Conservation (phyloP, 2,797 vertebrate species). For the Prionace glauca region DNA sequence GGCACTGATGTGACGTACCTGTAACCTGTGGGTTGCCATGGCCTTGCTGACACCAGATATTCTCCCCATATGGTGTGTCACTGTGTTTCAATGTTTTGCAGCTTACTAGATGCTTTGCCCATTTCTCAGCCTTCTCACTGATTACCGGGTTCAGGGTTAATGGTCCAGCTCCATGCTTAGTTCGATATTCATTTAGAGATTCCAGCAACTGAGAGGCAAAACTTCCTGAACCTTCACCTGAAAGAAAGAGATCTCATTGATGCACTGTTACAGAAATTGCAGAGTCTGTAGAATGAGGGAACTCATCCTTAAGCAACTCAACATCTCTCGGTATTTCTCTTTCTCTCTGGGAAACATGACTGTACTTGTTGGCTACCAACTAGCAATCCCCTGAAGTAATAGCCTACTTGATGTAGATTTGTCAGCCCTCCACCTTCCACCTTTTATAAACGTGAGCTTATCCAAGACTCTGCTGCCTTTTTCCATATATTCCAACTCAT, state of each 20-base stretch:
- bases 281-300: neutral
- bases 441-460: neutral
- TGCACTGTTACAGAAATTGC: neutral
- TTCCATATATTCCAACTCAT: neutral
- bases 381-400: neutral
- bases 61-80: slow-evolving; percentile 43
- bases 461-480: neutral
- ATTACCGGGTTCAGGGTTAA: slow-evolving; percentile 42
- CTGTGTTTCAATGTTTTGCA: slow-evolving; percentile 43
- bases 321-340: neutral
- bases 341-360: neutral
- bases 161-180: slow-evolving; percentile 43
- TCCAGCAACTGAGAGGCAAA: slow-evolving; percentile 45
- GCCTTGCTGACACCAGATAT: slow-evolving; percentile 45
- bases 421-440: neutral
- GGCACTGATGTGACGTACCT: neutral
- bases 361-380: neutral
- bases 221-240: slow-evolving; percentile 29
- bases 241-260: neutral
- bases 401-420: neutral
- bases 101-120: slow-evolving; percentile 43
- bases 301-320: neutral
- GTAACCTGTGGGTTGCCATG: neutral
- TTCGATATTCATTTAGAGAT: slow-evolving; percentile 42
- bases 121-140: slow-evolving; percentile 44